These are phyloP conservation scores for Drosophila paramelanica DNA, from an alignment of 2,888 invertebrate species.

Conservation along the genomic window DNA sequence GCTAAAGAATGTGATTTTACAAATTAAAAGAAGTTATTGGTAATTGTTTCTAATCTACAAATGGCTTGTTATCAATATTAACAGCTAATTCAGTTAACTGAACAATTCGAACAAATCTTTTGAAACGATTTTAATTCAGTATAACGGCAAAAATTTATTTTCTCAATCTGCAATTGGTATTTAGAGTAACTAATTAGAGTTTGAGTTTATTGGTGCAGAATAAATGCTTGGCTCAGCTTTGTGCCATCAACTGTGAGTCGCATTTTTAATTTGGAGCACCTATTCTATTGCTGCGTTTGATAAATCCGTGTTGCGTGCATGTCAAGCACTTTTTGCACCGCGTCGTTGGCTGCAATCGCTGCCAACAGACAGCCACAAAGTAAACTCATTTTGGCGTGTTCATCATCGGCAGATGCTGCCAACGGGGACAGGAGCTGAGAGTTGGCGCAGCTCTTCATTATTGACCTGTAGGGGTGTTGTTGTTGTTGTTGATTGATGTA, in stretches of 20 bases:
- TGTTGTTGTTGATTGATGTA: slow-evolving; percentile 65
- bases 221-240: background rate
- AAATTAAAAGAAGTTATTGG: too few species aligned
- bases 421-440: background rate
- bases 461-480: slow-evolving; percentile 60
- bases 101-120: too few species aligned
- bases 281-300: slow-evolving; percentile 1
- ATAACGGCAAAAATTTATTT: too few species aligned
- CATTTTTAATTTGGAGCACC: slow-evolving; percentile 5
- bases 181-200: slow-evolving; percentile 2
- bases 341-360: slow-evolving; percentile 45
- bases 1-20: too few species aligned
- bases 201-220: slow-evolving; percentile 7
- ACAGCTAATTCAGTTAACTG: too few species aligned
- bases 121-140: too few species aligned
- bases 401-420: slow-evolving; percentile 36
- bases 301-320: slow-evolving; percentile 44
- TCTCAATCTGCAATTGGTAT: too few species aligned
- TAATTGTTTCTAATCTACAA: too few species aligned
- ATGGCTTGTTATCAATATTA: too few species aligned
- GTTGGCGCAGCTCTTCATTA: slow-evolving; percentile 54
- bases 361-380: slow-evolving; percentile 59
- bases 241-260: too few species aligned
- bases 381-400: slow-evolving; percentile 72
- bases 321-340: slow-evolving; percentile 35